Evolutionary conservation across 2,888 invertebrate species (phyloP).

Genomic region (Dolichopus griseipennis): DNA sequence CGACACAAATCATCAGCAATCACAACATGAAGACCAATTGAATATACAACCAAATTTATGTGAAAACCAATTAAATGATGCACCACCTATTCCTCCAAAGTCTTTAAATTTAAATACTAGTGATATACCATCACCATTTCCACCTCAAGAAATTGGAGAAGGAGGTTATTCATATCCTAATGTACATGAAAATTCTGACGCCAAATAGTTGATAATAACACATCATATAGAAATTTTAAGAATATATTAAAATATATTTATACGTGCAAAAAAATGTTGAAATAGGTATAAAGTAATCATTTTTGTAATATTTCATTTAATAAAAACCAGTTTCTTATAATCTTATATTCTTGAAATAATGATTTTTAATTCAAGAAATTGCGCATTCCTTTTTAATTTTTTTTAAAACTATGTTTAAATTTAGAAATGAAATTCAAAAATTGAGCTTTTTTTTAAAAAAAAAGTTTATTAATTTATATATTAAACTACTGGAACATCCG

Average conservation of each 20-base stretch:
- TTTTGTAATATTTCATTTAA: constrained; percentile 1
- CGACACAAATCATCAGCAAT: neutral
- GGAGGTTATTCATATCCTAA: neutral
- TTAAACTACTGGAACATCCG: neutral
- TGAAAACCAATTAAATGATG: neutral
- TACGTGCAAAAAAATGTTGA: neutral
- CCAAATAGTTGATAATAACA: neutral
- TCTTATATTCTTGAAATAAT: neutral
- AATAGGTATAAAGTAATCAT: neutral
- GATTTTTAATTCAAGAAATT: neutral
- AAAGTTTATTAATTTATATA: neutral
- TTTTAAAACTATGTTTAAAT: too few species aligned
- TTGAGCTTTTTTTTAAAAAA: neutral
- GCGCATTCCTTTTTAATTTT: too few species aligned
- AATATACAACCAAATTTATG: neutral
- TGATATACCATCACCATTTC: constrained; percentile 39
- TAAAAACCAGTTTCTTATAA: neutral
- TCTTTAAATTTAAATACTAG: constrained; percentile 32
- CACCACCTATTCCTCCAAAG: constrained; percentile 2
- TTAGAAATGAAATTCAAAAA: neutral
- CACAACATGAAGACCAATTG: neutral
- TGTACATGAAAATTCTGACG: neutral
- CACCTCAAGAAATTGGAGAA: constrained; percentile 25
- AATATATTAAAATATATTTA: constrained; percentile 4
- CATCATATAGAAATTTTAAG: neutral